A percentile compares a stretch with the other conserved stretches of the same genome.
phyloP scores from a whole-genome alignment of 1,140 invertebrate genomes.

The Lordiphosa mommai region DNA sequence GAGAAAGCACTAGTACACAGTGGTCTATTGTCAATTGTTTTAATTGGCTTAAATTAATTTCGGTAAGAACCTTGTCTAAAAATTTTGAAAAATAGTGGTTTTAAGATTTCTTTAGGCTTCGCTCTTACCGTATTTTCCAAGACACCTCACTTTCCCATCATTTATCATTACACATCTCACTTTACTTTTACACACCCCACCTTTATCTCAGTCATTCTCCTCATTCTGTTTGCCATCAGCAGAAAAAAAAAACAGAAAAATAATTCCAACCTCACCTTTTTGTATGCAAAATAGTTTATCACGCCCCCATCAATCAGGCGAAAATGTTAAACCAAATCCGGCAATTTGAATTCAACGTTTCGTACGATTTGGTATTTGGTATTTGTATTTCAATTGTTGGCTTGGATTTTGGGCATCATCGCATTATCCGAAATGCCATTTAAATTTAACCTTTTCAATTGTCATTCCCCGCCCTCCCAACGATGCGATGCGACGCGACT shows the following conservation, averaged over 20 bases:
- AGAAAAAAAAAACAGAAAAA: neutral
- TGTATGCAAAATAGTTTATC: constrained; percentile 50
- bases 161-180: neutral
- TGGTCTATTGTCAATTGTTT: no score
- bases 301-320: constrained; percentile 48
- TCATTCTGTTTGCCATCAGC: constrained; percentile 22
- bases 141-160: neutral
- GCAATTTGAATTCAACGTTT: constrained; percentile 39
- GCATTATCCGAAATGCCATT: constrained; percentile 71
- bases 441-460: constrained; percentile 68
- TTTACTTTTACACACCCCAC: neutral
- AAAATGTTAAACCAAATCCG: constrained; percentile 36
- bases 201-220: neutral
- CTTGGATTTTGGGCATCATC: constrained; percentile 50
- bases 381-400: constrained; percentile 30
- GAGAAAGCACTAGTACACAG: no score
- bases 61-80: no score
- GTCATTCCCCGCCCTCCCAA: constrained; percentile 36
- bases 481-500: neutral
- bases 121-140: no score
- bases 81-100: no score
- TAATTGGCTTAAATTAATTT: no score
- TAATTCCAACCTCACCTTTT: constrained; percentile 42
- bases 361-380: constrained; percentile 12
- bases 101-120: no score